Conservation (phyloP, 2,113 vertebrate species). For the Ptychochromis oligacanthus region DNA sequence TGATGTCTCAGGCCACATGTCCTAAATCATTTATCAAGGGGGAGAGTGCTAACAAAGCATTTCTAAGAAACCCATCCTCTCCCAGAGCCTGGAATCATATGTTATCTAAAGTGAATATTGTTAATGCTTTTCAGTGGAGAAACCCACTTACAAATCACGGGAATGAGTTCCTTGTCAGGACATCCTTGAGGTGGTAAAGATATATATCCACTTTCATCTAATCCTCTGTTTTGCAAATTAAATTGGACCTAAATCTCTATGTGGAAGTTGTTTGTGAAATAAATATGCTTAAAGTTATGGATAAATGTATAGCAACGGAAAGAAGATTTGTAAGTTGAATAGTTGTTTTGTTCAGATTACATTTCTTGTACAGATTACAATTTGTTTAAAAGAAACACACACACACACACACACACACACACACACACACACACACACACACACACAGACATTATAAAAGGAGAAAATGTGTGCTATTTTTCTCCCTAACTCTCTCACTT, state of each 20-base stretch:
- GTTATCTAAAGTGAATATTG: slow-evolving; percentile 80
- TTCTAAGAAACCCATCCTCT: slow-evolving; percentile 72
- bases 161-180: slow-evolving; percentile 69
- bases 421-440: no score
- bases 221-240: slow-evolving; percentile 48
- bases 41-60: slow-evolving; percentile 79
- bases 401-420: neutral
- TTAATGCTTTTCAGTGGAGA: slow-evolving; percentile 69
- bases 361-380: slow-evolving; percentile 15
- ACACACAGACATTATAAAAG: neutral
- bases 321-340: neutral
- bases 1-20: slow-evolving; percentile 79
- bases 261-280: slow-evolving; percentile 35
- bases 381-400: neutral
- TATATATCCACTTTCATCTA: slow-evolving; percentile 52
- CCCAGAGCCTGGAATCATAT: slow-evolving; percentile 62
- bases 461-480: slow-evolving; percentile 31
- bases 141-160: slow-evolving; percentile 76
- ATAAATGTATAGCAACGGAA: slow-evolving; percentile 7
- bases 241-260: slow-evolving; percentile 29
- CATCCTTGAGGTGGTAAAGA: slow-evolving; percentile 53
- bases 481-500: neutral
- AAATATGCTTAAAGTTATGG: slow-evolving; percentile 8
- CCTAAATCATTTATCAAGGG: slow-evolving; percentile 82
- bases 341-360: slow-evolving; percentile 14